phyloP scores from a whole-genome alignment of 2,113 vertebrate genomes.

The Camelus dromedarius region DNA sequence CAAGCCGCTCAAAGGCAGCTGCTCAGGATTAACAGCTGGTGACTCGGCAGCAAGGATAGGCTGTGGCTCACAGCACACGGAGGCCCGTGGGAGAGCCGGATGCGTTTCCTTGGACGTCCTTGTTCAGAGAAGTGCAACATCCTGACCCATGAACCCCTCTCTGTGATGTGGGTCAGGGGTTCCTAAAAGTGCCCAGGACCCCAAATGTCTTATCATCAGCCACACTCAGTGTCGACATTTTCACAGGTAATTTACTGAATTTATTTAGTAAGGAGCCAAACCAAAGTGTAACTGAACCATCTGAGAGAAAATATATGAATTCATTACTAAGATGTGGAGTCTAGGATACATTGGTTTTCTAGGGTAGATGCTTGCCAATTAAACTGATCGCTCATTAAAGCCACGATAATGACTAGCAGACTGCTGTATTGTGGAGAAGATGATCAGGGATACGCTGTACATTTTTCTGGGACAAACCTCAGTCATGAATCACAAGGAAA shows the following conservation, averaged over 20 bases:
- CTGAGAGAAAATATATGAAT: background rate
- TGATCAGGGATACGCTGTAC: background rate
- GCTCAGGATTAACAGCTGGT: background rate
- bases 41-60: background rate
- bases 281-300: background rate
- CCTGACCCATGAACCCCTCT: background rate
- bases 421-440: background rate
- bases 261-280: background rate
- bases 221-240: background rate
- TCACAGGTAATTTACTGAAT: background rate
- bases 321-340: background rate
- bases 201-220: background rate
- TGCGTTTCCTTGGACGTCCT: background rate
- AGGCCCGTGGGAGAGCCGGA: background rate
- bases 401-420: background rate
- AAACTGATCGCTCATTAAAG: background rate
- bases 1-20: background rate
- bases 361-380: background rate
- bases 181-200: background rate
- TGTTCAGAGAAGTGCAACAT: background rate
- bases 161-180: background rate
- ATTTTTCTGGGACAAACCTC: background rate
- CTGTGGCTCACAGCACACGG: background rate
- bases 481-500: background rate
- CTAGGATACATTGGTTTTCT: background rate